Evolutionary conservation across 2,113 vertebrate species (phyloP), one percentile per base, ranked within the genome.

Genomic region (Orientallactaga bullata): DNA sequence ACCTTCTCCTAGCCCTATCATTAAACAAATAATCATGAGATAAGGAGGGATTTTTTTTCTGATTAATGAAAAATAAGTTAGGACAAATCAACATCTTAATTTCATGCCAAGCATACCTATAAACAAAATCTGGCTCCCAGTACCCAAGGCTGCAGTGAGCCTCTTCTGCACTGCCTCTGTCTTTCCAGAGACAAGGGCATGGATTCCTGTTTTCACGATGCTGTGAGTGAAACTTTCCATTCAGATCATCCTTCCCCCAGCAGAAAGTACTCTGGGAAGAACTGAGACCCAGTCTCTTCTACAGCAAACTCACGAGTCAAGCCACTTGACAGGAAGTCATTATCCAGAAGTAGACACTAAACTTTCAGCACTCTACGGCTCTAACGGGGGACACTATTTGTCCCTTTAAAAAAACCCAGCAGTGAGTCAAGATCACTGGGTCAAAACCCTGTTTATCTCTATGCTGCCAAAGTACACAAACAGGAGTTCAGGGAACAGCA

Each of bases 361-460:
- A 85, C 37, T 85, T 80, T 58, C 9, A 7, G 55, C 21, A 82
- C 84, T 77, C 74, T 81, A 39, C 24, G 80, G 47, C 47, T 77
- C 47, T 88, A n/a, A 11, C 77, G 0, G 24, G 72, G 88, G 69
- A 89, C 2, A 0, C 30, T 80, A 17, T 32, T 30, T 35, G 42
- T 60, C 78, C 94, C 74, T 90, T 55, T 42, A 79, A 78, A 55
- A 73, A 69, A 95, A 79, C 73, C 55, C 5, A 84, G 3, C 88
- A 95, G 37, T 80, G n/a, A 95, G 71, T 39, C 89, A 87, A 94
- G 66, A 94, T 89, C 1, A 47, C 3, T 39, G 24, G 65, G 94
- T 95, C 93, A 88, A 96, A 95, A 93, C 3, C 11, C 74, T 65
- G 86, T 76, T 94, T 95, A 79, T 94, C 93, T 93, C 30, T 4